Base-by-base conservation (phyloP, 2,888 invertebrate genomes). In the Asteroscopus sphinx region DNA sequence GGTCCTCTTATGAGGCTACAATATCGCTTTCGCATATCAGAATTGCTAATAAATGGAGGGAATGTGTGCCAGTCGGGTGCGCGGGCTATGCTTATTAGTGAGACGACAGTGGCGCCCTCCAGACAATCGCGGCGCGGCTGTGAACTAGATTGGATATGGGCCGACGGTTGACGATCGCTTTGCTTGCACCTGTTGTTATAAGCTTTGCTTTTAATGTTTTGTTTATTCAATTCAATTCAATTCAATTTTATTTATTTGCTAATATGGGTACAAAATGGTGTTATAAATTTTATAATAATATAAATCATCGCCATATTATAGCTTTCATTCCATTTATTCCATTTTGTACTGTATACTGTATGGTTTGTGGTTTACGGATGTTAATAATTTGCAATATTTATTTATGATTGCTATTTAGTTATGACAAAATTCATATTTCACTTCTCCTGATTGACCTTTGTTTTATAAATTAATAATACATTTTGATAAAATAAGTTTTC, bases 1-100 rank as follows among this genome's bases (percentile, higher is more conserved):
- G 79, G 83, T 85, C 86, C 87, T 88, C 90, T 91, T 91, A 91
- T 90, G 87, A 88, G 87, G 81, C 81, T 83, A 83, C 82, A 83
- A 86, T 90, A 91, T 90, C 85, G 90, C 89, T 91, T 91, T 90
- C 89, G 87, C 88, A 81, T 89, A 92, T 93, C 92, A 81, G 92
- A 91, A 91, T 93, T 92, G 92, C 90, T 91, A 93, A 92, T 92
- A 91, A 86, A 88, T 85, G 85, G 79, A 82, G 88, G 68, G 85
- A 89, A 90, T 90, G 89, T 91, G 82, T 90, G 88, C 86, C 87
- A 82, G 64, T 73, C 74, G 68, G 73, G 80, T 80, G 87, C 86
- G 81, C 77, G 77, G 73, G 83, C 81, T 72, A 68, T 68, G 79
- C 74, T 83, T 85, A 84, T 85, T 84, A 83, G 85, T 49, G 68